Evolutionary conservation across 1,140 invertebrate species (phyloP).

Genomic region (Sitophilus oryzae): DNA sequence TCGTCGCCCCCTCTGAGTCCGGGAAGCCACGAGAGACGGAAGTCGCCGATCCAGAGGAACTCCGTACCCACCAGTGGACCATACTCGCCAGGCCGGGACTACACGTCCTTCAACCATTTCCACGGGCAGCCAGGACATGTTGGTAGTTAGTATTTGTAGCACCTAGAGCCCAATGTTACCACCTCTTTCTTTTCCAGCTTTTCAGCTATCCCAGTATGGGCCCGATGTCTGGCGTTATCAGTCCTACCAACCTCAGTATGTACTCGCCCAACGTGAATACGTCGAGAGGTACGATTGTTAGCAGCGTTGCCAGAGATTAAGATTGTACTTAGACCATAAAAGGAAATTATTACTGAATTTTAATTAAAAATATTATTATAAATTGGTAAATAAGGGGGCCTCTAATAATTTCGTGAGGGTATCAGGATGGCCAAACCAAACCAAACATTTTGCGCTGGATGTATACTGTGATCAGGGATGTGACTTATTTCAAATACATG

Average conservation of each 20-base stretch:
- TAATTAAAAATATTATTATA: too few relatives aligned
- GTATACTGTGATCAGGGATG: too few relatives aligned
- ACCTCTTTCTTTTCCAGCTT: constrained; percentile 56
- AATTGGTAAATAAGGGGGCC: too few relatives aligned
- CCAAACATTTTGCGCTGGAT: too few relatives aligned
- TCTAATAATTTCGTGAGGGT: too few relatives aligned
- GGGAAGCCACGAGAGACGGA: constrained; percentile 38
- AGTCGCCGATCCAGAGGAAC: constrained; percentile 39
- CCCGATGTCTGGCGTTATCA: constrained; percentile 80
- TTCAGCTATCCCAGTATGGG: constrained; percentile 82
- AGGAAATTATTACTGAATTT: too few relatives aligned
- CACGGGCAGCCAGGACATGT: constrained; percentile 85
- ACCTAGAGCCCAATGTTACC: constrained; percentile 13
- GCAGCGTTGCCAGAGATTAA: too few relatives aligned
- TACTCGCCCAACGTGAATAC: constrained; percentile 76
- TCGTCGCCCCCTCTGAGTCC: constrained; percentile 43
- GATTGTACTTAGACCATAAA: too few relatives aligned
- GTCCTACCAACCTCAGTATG: constrained; percentile 81
- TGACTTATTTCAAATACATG: too few relatives aligned
- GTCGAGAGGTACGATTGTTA: constrained; percentile 51
- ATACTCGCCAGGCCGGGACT: constrained; percentile 58
- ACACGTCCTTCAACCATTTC: constrained; percentile 83
- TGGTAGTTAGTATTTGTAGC: constrained; percentile 40
- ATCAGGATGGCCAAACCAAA: too few relatives aligned
- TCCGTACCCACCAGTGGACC: constrained; percentile 39